Evolutionary conservation across 2,797 vertebrate species (phyloP).

Genomic region (Alouatta caraya): DNA sequence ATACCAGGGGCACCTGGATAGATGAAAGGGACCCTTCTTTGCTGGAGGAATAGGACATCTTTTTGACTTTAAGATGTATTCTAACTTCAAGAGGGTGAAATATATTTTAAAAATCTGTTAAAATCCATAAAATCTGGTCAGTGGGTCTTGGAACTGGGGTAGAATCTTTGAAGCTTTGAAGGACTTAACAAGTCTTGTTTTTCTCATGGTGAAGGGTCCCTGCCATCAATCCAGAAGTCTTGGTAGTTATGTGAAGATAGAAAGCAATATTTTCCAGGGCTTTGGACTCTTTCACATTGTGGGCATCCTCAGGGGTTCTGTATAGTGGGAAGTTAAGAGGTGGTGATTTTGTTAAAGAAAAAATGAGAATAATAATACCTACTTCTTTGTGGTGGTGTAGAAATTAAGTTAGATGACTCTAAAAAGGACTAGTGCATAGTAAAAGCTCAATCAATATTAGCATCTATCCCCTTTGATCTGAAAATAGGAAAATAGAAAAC

Average conservation of each 20-base stretch:
- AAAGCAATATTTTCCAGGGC: neutral
- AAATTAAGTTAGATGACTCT: constrained; percentile 11
- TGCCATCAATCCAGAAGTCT: neutral
- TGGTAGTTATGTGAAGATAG: neutral
- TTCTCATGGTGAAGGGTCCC: neutral
- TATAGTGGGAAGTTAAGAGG: neutral
- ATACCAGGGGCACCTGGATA: neutral
- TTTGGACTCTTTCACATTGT: neutral
- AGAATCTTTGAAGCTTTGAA: neutral
- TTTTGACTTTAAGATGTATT: neutral
- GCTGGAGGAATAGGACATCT: neutral
- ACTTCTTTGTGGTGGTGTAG: neutral
- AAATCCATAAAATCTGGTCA: neutral
- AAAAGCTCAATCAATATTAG: neutral
- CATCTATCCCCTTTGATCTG: neutral
- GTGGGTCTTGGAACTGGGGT: neutral
- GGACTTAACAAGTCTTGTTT: neutral
- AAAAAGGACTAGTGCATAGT: neutral
- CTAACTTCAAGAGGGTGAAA: neutral
- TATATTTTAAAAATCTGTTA: neutral
- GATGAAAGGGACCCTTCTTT: neutral
- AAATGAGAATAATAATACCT: neutral
- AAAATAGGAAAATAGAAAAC: constrained; percentile 9
- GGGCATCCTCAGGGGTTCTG: neutral
- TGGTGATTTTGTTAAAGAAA: neutral